Base-by-base conservation (phyloP, 2,888 invertebrate genomes). In the Crioceris asparagi region DNA sequence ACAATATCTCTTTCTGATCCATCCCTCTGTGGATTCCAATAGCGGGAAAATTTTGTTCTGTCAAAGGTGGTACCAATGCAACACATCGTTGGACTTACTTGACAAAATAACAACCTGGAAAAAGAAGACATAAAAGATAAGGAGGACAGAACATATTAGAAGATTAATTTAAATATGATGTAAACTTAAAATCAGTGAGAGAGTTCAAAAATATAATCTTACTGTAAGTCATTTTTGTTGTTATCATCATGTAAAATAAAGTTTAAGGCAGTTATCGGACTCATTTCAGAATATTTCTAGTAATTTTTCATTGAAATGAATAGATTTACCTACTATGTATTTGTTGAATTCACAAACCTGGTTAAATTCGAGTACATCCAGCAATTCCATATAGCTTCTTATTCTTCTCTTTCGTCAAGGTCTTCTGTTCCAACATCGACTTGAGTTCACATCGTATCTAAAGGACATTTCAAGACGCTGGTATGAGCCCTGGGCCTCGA, bases 41-140 rank as follows among this genome's bases (percentile, higher is more conserved):
- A 1, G 97, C 96, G 1, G 98, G 98, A 70, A 99, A 99, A 66
- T 99, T 99, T 65, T 98, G 97, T 61, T 99, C 97, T 0, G 91
- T 88, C 32, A 99, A 69, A 23, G 99, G 70, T 61, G 91, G 88
- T 1, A 94, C 86, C 35, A 99, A 68, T 1, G 97, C 97, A 73
- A 93, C 88, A 66, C 98, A 99, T 42, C 98, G 77, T 66, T 94
- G 96, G 8, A 99, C 96, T 4, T 94, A 92, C 66, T 96, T 96
- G 2, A 98, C 96, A 67, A 99, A 60, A 99, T 98, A 1, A 99
- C 97, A 36, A 98, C 97, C 88, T 90, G 53, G 18, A n/a, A n/a
- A 57, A 53, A 29, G 32, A 39, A 18, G 35, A 25, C 17, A 8
- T 15, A 15, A 5, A 16, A 14, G 8, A 8, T 3, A 11, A 19